Conservation (phyloP, 2,888 invertebrate genomes). For the Aphodius granarius region DNA sequence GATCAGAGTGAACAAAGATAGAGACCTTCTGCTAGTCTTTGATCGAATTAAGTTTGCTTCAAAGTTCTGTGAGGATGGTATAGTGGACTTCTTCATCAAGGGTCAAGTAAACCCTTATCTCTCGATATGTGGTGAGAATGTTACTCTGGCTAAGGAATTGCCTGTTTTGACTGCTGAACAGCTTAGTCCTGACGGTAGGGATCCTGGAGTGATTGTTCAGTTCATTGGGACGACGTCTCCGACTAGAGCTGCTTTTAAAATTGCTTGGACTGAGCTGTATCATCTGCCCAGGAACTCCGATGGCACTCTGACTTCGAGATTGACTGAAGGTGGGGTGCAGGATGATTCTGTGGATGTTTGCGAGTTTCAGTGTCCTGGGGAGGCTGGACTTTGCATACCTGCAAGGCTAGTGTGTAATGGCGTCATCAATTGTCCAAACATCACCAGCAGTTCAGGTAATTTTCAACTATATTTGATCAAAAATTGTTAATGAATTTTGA, state of each 20-base stretch:
- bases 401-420: conserved; percentile 84
- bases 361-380: conserved; percentile 86
- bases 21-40: conserved; percentile 85
- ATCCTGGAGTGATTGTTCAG: conserved; percentile 65
- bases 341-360: conserved; percentile 63
- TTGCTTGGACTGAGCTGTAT: conserved; percentile 88
- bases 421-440: conserved; percentile 82
- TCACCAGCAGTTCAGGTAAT: conserved; percentile 58
- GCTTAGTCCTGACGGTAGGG: conserved; percentile 65
- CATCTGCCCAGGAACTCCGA: conserved; percentile 84
- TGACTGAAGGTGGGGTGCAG: conserved; percentile 60
- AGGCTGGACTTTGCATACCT: conserved; percentile 81
- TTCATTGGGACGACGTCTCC: conserved; percentile 66
- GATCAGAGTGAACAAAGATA: conserved; percentile 76
- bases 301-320: conserved; percentile 77
- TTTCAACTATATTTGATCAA: background rate
- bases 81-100: conserved; percentile 72
- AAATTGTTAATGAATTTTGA: no score
- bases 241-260: conserved; percentile 81
- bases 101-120: conserved; percentile 71
- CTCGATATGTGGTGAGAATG: conserved; percentile 84
- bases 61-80: conserved; percentile 83
- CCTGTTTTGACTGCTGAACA: conserved; percentile 81
- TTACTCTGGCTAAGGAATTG: conserved; percentile 76
- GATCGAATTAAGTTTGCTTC: conserved; percentile 86